These are phyloP conservation scores for Pseudopodoces humilis DNA, from an alignment of 2,113 vertebrate species.

Conservation along the genomic window DNA sequence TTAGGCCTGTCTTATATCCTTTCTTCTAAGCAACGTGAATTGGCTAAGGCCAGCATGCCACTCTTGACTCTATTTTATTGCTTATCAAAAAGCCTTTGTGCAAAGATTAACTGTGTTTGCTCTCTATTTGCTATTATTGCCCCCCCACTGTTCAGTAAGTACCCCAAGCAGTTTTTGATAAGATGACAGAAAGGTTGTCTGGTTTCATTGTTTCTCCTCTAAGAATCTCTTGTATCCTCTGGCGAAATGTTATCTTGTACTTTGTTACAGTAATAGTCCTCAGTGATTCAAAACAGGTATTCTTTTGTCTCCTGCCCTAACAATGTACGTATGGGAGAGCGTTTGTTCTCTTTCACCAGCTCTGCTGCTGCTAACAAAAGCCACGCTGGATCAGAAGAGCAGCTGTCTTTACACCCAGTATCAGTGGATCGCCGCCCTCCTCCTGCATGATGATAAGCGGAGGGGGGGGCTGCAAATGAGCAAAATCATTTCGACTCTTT, in stretches of 20 bases:
- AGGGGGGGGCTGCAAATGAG: not conserved
- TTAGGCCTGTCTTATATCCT: conserved; percentile 9
- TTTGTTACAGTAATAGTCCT: conserved; percentile 62
- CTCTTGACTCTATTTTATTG: conserved; percentile 1
- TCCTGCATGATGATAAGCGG: not conserved
- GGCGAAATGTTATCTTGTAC: conserved; percentile 59
- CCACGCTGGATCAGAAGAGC: conserved; percentile 30
- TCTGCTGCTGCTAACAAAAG: conserved; percentile 41
- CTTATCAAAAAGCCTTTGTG: conserved; percentile 35
- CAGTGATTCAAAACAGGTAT: conserved; percentile 62
- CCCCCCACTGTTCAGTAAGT: conserved; percentile 25
- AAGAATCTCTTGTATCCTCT: conserved; percentile 61
- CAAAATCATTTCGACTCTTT: not conserved
- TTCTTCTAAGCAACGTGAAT: not conserved
- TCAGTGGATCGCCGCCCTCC: conserved; percentile 46
- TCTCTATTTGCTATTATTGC: conserved; percentile 34
- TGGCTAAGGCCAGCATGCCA: not conserved
- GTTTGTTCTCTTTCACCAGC: conserved; percentile 52
- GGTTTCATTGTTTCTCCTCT: conserved; percentile 44
- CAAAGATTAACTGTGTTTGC: conserved; percentile 40
- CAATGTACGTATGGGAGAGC: conserved; percentile 2
- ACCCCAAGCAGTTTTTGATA: conserved; percentile 46
- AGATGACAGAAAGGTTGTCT: conserved; percentile 49
- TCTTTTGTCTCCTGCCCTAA: conserved; percentile 57
- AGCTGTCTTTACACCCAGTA: conserved; percentile 18